phyloP scores from a whole-genome alignment of 2,113 vertebrate species.

The Xiphophorus hellerii region DNA sequence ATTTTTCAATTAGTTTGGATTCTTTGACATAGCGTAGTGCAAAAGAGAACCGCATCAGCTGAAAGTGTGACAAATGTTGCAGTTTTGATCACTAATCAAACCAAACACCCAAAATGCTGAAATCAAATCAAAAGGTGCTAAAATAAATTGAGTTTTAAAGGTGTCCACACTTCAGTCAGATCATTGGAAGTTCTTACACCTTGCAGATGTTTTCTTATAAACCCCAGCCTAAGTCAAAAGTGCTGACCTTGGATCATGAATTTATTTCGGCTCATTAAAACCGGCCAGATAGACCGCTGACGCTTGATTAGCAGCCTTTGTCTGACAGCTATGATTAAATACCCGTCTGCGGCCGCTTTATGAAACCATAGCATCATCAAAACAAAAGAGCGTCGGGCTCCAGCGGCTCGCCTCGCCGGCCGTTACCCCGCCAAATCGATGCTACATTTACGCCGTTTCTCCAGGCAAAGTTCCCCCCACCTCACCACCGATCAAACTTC shows the following conservation, averaged over 20 bases:
- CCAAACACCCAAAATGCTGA: no score
- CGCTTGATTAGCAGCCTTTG: conserved; percentile 53
- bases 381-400: conserved; percentile 25
- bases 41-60: no score
- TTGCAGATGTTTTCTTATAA: background rate
- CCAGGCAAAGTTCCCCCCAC: conserved; percentile 6
- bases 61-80: no score
- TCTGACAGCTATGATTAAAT: conserved; percentile 67
- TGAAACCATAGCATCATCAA: conserved; percentile 63
- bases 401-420: conserved; percentile 18
- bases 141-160: background rate
- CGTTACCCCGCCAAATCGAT: conserved; percentile 46
- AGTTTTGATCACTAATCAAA: no score
- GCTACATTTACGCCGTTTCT: conserved; percentile 37
- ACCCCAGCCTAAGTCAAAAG: conserved; percentile 8
- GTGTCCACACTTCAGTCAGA: background rate
- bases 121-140: background rate
- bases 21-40: no score
- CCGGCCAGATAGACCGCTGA: conserved; percentile 27
- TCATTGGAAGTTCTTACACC: background rate
- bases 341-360: conserved; percentile 25
- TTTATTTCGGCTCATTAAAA: conserved; percentile 50
- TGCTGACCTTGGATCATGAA: conserved; percentile 50
- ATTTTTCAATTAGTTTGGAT: no score
- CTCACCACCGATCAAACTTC: conserved; percentile 29